Evolutionary conservation across 1,140 invertebrate genomes (phyloP), one percentile per base, ranked within the genome.

Genomic region (Tenebrio molitor): DNA sequence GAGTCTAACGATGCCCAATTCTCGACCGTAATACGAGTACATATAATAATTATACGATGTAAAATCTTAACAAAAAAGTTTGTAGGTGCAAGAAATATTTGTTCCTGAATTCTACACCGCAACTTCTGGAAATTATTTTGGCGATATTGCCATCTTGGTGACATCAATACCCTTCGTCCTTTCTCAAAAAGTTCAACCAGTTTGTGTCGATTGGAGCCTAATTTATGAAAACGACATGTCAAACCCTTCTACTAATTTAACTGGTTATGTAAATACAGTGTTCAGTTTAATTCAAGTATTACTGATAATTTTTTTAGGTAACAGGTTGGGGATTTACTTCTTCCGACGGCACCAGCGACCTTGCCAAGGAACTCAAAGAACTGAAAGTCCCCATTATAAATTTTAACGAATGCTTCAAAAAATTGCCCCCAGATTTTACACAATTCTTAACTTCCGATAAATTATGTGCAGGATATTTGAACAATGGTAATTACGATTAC

Each of bases 271-370:
- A n/a, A n/a, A n/a, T n/a, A n/a, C n/a, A n/a, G n/a, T n/a, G n/a
- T n/a, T n/a, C n/a, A n/a, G n/a, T n/a, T n/a, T n/a, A n/a, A n/a
- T n/a, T n/a, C n/a, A n/a, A n/a, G n/a, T n/a, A n/a, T n/a, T n/a
- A n/a, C n/a, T n/a, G 21, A 33, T 4, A 33, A 33, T n/a, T 50
- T 53, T 74, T 73, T 44, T 41, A 79, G 78, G 69, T 79, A 1
- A 77, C 76, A 12, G 78, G 78, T 7, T 79, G 76, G 76, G 76
- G 78, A 10, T 78, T 68, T 67, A 79, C 78, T 8, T n/a, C n/a
- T n/a, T n/a, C n/a, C 39, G 19, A 64, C 17, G 44, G 16, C 1
- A 44, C 36, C 14, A 46, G 65, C 42, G 21, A 71, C 14, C 72
- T 69, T 7, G 76, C 78, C 10, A 66, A 76, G 0, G 64, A 12